Percentiles rank a stretch among this genome's conserved stretches.
phyloP scores from a whole-genome alignment of 37 sponge, comb jelly and placozoan genomes.

The Hexactinellida sp. region DNA sequence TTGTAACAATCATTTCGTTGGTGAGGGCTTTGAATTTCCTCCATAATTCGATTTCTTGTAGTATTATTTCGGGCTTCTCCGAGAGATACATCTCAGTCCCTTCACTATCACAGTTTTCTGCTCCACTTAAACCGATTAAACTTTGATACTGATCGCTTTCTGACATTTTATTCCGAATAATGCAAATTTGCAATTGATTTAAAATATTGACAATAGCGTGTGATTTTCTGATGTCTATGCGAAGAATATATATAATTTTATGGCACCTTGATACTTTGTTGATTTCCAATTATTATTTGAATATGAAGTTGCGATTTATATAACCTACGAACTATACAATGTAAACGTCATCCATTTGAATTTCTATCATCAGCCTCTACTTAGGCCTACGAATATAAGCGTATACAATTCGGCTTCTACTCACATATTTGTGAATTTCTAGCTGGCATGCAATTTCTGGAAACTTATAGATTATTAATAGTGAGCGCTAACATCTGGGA shows the following conservation, averaged over 20 bases:
- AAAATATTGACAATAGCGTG: background rate
- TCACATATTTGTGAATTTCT: background rate
- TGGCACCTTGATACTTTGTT: background rate
- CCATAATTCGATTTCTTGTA: slow-evolving; percentile 47
- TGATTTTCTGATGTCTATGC: background rate
- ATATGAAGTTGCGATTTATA: slow-evolving; percentile 1
- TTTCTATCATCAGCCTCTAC: background rate
- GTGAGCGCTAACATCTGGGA: background rate
- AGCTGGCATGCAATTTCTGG: background rate
- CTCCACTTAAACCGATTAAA: background rate
- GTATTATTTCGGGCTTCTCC: slow-evolving; percentile 5
- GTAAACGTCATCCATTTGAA: background rate
- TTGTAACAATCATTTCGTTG: slow-evolving; percentile 66
- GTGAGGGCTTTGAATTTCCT: slow-evolving; percentile 32
- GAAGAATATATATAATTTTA: background rate
- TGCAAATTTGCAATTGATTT: background rate
- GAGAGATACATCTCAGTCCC: background rate
- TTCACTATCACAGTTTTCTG: background rate
- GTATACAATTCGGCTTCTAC: background rate
- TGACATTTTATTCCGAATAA: background rate
- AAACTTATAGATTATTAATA: background rate
- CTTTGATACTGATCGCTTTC: slow-evolving; percentile 7
- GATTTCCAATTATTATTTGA: slow-evolving; percentile 5
- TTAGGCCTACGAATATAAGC: background rate
- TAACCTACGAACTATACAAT: background rate